phyloP scores from a whole-genome alignment of 2,113 vertebrate species.

The Passerina amoena region DNA sequence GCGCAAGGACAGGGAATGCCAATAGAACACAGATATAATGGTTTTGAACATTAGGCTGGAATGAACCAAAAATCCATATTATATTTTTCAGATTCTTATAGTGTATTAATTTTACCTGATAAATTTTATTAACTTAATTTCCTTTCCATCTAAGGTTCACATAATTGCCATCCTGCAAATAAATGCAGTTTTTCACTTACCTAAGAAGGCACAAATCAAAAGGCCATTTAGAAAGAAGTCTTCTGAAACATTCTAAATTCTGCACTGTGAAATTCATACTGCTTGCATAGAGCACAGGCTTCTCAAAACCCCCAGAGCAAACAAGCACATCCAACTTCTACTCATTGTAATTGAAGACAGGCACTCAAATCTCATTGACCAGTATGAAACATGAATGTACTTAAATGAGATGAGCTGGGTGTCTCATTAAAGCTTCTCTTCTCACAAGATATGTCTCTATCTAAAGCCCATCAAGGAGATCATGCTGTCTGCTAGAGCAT shows the following conservation, averaged over 20 bases:
- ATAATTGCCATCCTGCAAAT: not conserved
- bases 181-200: not conserved
- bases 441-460: conserved; percentile 18
- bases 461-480: conserved; percentile 5
- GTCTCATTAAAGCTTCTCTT: conserved; percentile 21
- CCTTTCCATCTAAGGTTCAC: not conserved
- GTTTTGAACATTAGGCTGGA: not conserved
- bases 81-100: not conserved
- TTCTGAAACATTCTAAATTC: not conserved
- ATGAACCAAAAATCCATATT: not conserved
- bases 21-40: not conserved
- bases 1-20: not conserved
- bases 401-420: conserved; percentile 39
- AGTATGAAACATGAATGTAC: conserved; percentile 30
- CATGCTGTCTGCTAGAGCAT: conserved; percentile 17
- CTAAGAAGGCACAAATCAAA: not conserved
- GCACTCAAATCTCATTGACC: conserved; percentile 13
- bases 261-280: not conserved
- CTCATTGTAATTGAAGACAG: conserved; percentile 12
- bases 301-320: conserved; percentile 1
- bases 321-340: not conserved
- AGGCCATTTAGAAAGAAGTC: not conserved
- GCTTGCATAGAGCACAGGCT: not conserved
- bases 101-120: not conserved
- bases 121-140: not conserved